Evolutionary conservation across 2,113 vertebrate genomes (phyloP), one percentile per base, ranked within the genome.

Genomic region (Sylvicapra grimmia): DNA sequence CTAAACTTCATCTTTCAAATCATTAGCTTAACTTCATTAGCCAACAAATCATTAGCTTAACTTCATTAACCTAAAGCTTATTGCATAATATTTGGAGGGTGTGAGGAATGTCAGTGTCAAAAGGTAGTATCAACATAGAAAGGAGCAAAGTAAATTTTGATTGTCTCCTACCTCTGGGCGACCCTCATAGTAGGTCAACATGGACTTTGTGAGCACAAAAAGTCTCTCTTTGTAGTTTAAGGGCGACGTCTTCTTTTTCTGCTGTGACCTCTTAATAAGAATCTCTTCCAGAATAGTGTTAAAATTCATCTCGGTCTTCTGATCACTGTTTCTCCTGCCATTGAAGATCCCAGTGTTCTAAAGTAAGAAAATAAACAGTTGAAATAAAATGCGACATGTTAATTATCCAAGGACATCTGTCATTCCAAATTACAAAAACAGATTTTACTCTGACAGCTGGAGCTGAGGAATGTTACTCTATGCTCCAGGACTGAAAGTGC

Each of bases 161-260:
- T 19, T 2, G 15, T 92, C 75, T 96, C 98, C 80, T 98, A 99
- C 99, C 99, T 99, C 99, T 0, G 99, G 98, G 93, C 98, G 99
- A 79, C 99, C 99, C 86, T 99, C 99, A 0, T 99, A 99, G 98
- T 99, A 99, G 0, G 99, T 98, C 86, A 99, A 98, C 97, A 97
- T 96, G 68, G 98, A 99, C 96, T 99, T 99, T 8, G 99, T 99
- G 59, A 99, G 99, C 9, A 99, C 99, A 86, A 99, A 99, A 97
- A 99, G 98, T 54, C 99, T 98, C 97, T 99, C 99, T 98, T 99
- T 99, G 98, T 99, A 99, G 98, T 99, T 99, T 94, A 99, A 98
- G 0, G 99, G 99, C 5, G 99, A 99, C 14, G 99, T 99, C 96
- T 99, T 99, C 98, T 99, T 99, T 98, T 99, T 99, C 99, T 99